Evolutionary conservation across 2,797 vertebrate genomes (phyloP).

Genomic region (Agapornis canus): DNA sequence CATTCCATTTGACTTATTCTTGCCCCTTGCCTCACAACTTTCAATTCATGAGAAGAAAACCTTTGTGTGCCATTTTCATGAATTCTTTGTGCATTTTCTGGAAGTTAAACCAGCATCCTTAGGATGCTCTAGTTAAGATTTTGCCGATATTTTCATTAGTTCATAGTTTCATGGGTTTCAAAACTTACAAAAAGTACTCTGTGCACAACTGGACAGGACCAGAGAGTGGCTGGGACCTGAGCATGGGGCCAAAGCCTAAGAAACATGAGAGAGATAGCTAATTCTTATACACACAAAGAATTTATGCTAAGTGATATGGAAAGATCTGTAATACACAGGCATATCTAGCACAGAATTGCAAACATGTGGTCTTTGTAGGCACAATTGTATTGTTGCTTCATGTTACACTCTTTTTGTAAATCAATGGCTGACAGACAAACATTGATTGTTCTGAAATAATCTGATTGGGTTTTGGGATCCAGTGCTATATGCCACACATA

Average conservation of each 20-base stretch:
- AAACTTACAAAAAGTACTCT: not conserved
- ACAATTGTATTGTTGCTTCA: not conserved
- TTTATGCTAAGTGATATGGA: not conserved
- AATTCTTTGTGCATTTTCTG: conserved; percentile 3
- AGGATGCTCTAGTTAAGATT: not conserved
- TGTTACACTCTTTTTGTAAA: not conserved
- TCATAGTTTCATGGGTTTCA: conserved; percentile 6
- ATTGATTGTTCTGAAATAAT: not conserved
- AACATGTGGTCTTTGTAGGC: not conserved
- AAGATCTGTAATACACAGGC: not conserved
- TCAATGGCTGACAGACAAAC: not conserved
- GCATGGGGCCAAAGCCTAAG: not conserved
- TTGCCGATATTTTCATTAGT: conserved; percentile 45
- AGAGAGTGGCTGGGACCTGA: not conserved
- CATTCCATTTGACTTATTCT: conserved; percentile 33
- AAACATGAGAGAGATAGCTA: not conserved
- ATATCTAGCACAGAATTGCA: not conserved
- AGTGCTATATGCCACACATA: not conserved
- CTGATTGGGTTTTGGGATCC: not conserved
- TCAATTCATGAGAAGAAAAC: not conserved
- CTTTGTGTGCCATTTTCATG: not conserved
- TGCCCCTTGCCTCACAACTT: not conserved
- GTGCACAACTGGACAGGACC: not conserved
- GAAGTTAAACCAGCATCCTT: not conserved
- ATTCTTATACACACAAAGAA: not conserved